Conservation (phyloP, 2,797 vertebrate genomes). For the Gymnocypris eckloni region DNA sequence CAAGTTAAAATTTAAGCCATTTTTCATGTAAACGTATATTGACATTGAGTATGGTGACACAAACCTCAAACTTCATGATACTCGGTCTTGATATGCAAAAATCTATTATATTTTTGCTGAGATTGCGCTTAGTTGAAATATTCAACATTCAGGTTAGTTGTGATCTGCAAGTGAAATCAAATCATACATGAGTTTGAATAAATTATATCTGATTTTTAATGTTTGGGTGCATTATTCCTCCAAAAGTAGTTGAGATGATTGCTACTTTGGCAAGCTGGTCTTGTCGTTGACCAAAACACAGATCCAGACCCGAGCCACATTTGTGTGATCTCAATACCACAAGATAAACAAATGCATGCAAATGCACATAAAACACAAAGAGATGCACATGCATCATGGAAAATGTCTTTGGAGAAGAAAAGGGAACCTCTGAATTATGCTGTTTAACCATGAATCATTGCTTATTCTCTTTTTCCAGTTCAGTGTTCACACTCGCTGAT, state of each 20-base stretch:
- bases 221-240: background rate
- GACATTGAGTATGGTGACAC: background rate
- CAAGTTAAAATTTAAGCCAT: background rate
- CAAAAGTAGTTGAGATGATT: background rate
- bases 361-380: conserved; percentile 15
- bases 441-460: conserved; percentile 58
- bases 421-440: conserved; percentile 59
- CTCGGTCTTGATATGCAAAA: background rate
- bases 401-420: conserved; percentile 28
- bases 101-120: background rate
- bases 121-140: background rate
- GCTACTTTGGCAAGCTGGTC: background rate
- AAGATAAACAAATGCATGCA: conserved; percentile 10
- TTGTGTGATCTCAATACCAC: conserved; percentile 18
- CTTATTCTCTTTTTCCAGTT: conserved; percentile 56
- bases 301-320: background rate
- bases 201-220: rapidly evolving
- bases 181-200: background rate
- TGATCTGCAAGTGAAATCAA: background rate
- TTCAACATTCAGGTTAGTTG: background rate
- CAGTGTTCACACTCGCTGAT: conserved; percentile 55
- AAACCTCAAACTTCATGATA: background rate
- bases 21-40: background rate
- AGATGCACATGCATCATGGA: conserved; percentile 6
- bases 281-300: background rate